Conservation (phyloP, 2,797 vertebrate species). For the Cossypha dichroa region DNA sequence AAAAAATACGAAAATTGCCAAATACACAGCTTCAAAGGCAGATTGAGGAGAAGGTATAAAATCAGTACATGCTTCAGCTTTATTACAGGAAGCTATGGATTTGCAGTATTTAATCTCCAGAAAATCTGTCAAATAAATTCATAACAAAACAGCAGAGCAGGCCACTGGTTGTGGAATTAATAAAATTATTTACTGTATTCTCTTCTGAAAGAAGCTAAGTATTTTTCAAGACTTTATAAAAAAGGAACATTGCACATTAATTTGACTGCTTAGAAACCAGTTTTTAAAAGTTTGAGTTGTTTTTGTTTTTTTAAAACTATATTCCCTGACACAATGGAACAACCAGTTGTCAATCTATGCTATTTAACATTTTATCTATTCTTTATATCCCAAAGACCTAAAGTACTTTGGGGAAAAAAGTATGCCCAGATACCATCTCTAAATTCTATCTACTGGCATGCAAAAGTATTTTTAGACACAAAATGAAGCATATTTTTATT, state of each 20-base stretch:
- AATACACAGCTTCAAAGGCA: not conserved
- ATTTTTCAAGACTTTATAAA: not conserved
- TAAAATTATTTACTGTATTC: not conserved
- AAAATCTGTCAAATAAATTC: not conserved
- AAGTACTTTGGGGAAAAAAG: not conserved
- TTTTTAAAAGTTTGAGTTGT: not conserved
- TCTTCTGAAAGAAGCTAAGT: not conserved
- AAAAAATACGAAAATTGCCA: not conserved
- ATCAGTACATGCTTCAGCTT: not conserved
- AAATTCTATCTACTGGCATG: not conserved
- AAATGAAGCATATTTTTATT: conserved; percentile 3
- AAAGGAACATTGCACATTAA: not conserved
- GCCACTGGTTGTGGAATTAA: not conserved
- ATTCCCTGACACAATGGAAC: not conserved
- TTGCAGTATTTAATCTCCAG: not conserved
- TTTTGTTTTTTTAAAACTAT: not conserved
- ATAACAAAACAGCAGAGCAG: not conserved
- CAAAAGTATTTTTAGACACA: not conserved
- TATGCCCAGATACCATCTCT: not conserved
- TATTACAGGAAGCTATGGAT: not conserved
- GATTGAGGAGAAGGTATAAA: not conserved
- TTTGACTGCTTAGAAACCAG: not conserved
- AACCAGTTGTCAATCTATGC: not conserved
- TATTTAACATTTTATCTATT: not conserved
- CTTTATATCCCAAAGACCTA: not conserved